A percentile compares a stretch with the other conserved stretches of the same genome.
Evolutionary conservation across 2,888 invertebrate genomes (phyloP).

Genomic region (Chrysomela aeneicollis): DNA sequence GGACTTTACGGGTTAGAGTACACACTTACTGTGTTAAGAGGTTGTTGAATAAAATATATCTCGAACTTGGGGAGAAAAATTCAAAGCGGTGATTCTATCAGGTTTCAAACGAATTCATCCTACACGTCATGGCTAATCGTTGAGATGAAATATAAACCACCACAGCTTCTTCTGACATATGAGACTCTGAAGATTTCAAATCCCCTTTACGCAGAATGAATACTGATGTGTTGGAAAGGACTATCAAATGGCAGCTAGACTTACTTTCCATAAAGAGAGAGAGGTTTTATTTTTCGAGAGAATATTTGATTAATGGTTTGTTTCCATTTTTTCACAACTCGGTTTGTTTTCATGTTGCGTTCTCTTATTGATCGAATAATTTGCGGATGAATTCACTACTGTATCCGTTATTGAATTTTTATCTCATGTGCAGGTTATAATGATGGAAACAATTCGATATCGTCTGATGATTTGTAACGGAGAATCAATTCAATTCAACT

Average conservation of each 20-base stretch:
- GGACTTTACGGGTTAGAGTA: too few relatives aligned
- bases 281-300: conserved; percentile 49
- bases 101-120: not conserved
- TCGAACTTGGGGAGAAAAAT: not conserved
- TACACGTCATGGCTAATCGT: not conserved
- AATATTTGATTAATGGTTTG: conserved; percentile 34
- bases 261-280: conserved; percentile 53
- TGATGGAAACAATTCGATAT: too few relatives aligned
- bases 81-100: not conserved
- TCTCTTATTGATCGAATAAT: not conserved
- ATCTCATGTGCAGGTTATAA: too few relatives aligned
- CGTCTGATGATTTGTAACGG: too few relatives aligned
- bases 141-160: conserved; percentile 31
- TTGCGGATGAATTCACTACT: not conserved
- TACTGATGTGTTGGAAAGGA: conserved; percentile 50
- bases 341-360: not conserved
- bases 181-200: conserved; percentile 52
- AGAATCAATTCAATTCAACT: too few relatives aligned
- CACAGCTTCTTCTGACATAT: conserved; percentile 41
- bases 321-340: conserved; percentile 47
- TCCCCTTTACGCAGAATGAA: conserved; percentile 49
- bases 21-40: too few relatives aligned
- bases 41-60: too few relatives aligned
- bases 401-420: not conserved
- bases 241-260: conserved; percentile 50